Evolutionary conservation across 2,797 vertebrate species (phyloP).

Genomic region (Labroides dimidiatus): DNA sequence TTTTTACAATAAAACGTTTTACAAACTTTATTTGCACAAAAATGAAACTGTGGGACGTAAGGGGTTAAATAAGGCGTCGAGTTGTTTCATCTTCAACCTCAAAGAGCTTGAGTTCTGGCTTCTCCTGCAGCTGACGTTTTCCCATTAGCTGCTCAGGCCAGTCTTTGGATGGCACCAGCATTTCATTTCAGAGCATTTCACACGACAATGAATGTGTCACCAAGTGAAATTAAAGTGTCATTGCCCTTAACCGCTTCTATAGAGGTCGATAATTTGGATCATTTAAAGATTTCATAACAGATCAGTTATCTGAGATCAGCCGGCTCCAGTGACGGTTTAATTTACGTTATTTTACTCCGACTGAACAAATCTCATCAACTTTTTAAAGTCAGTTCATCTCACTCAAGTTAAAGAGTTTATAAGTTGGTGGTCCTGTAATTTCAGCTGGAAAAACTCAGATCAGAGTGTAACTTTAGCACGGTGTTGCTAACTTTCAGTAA

Average conservation of each 20-base stretch:
- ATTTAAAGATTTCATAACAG: constrained; percentile 53
- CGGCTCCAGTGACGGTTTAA: constrained; percentile 34
- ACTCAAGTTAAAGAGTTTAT: not conserved
- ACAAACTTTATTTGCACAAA: too few relatives aligned
- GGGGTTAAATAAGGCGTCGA: constrained; percentile 51
- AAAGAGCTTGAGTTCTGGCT: constrained; percentile 56
- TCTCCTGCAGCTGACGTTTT: constrained; percentile 49
- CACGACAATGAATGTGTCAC: constrained; percentile 67
- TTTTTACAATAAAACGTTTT: too few relatives aligned
- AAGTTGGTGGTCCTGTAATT: too few relatives aligned
- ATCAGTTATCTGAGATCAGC: constrained; percentile 53
- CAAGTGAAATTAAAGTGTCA: constrained; percentile 67
- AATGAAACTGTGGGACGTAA: too few relatives aligned
- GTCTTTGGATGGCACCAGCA: constrained; percentile 62
- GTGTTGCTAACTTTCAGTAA: constrained; percentile 6
- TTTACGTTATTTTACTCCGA: constrained; percentile 22
- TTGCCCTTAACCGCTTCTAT: constrained; percentile 55
- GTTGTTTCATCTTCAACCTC: constrained; percentile 43
- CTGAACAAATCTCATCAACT: constrained; percentile 23
- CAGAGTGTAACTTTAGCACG: not conserved
- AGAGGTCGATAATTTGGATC: constrained; percentile 52
- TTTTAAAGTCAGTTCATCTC: not conserved
- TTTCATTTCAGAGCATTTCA: constrained; percentile 63
- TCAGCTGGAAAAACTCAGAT: too few relatives aligned
- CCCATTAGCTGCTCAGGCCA: constrained; percentile 50